phyloP scores from a whole-genome alignment of 2,888 invertebrate species.

The Harpalus rubripes region DNA sequence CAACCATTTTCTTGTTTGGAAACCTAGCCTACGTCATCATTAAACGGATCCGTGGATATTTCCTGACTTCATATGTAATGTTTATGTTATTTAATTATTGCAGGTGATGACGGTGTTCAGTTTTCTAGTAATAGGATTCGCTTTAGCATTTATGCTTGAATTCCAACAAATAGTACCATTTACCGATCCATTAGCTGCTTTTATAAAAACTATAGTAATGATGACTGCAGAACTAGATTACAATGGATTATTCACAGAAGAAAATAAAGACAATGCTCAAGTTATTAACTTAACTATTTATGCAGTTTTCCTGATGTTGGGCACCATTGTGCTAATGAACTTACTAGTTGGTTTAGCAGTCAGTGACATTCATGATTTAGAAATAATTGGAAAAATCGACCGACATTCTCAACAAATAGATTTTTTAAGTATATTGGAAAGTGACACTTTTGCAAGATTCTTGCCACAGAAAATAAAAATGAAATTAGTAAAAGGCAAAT shows the following conservation, averaged over 20 bases:
- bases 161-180: constrained; percentile 79
- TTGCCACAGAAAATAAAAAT: constrained; percentile 33
- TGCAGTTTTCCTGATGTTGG: constrained; percentile 79
- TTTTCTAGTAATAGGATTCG: constrained; percentile 80
- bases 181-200: constrained; percentile 78
- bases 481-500: constrained; percentile 32
- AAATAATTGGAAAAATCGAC: constrained; percentile 80
- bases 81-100: constrained; percentile 70
- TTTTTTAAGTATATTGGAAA: constrained; percentile 72
- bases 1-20: too few relatives aligned
- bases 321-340: constrained; percentile 82
- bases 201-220: constrained; percentile 81
- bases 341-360: constrained; percentile 82
- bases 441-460: constrained; percentile 43
- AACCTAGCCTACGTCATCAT: too few relatives aligned
- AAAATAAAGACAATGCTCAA: constrained; percentile 76
- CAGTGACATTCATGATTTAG: constrained; percentile 80
- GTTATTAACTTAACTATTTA: constrained; percentile 79
- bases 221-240: constrained; percentile 83
- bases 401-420: constrained; percentile 80
- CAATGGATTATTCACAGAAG: constrained; percentile 77
- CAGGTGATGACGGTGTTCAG: constrained; percentile 78
- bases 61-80: background rate
- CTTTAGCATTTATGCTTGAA: constrained; percentile 80
- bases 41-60: too few relatives aligned